Conservation (phyloP, 2,888 invertebrate species). For the Scaptomyza cyrtandrae region DNA sequence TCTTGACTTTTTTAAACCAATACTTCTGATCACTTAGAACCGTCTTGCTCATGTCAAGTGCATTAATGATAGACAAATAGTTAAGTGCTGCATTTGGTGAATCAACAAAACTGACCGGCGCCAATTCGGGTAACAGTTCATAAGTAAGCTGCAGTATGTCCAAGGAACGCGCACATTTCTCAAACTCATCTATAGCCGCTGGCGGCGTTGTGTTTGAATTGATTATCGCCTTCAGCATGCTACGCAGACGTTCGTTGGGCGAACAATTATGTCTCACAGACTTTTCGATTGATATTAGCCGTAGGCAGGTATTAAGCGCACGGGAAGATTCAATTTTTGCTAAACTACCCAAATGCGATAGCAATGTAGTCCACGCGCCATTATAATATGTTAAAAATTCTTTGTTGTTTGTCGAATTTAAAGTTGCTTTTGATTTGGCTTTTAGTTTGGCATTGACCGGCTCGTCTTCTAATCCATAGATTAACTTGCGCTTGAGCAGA, state of each 20-base stretch:
- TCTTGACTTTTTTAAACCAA: conserved; percentile 70
- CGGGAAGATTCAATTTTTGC: conserved; percentile 84
- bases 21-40: conserved; percentile 74
- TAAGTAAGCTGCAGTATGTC: conserved; percentile 91
- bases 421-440: conserved; percentile 8
- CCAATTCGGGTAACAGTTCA: conserved; percentile 86
- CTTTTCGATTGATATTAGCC: conserved; percentile 89
- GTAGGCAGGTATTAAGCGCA: conserved; percentile 90
- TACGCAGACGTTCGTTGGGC: conserved; percentile 88
- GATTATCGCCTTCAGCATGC: conserved; percentile 88
- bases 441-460: background rate
- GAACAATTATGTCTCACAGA: conserved; percentile 84
- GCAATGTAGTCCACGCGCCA: conserved; percentile 86
- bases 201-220: conserved; percentile 87
- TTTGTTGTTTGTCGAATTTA: conserved; percentile 2
- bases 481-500: conserved; percentile 86
- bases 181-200: conserved; percentile 88
- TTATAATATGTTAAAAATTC: conserved; percentile 87
- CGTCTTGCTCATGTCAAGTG: conserved; percentile 84
- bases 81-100: conserved; percentile 86
- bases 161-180: conserved; percentile 90
- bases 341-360: conserved; percentile 69
- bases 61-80: conserved; percentile 87
- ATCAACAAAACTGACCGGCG: conserved; percentile 86
- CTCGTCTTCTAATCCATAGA: conserved; percentile 2